phyloP scores from a whole-genome alignment of 2,113 vertebrate species.

The Pluvianellus socialis region DNA sequence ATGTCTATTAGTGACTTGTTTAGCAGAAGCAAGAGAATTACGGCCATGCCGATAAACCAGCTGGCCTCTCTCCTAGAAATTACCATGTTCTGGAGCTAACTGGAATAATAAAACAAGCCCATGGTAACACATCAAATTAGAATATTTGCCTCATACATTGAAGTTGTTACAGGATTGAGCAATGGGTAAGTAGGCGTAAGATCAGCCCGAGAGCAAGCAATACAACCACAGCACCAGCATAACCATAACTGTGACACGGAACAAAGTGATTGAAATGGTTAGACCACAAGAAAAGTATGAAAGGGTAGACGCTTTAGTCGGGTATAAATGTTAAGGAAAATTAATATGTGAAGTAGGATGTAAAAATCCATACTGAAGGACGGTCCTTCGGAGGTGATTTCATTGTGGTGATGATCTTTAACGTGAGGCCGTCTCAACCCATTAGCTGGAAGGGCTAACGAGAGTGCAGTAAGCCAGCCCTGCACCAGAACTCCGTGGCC shows the following conservation, averaged over 20 bases:
- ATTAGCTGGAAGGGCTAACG: background rate
- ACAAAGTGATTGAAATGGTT: background rate
- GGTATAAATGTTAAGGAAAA: background rate
- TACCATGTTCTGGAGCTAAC: background rate
- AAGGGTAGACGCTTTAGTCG: background rate
- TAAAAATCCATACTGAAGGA: background rate
- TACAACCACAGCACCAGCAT: background rate
- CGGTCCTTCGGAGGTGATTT: background rate
- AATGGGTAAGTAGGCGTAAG: slow-evolving; percentile 10
- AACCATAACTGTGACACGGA: background rate
- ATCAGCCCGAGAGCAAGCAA: background rate
- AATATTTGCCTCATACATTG: background rate
- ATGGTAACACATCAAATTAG: background rate
- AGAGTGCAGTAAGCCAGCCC: background rate
- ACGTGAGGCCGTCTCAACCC: accelerated
- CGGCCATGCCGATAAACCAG: background rate
- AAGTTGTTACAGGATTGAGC: background rate
- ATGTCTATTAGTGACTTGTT: background rate
- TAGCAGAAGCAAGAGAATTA: background rate
- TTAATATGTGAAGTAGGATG: background rate
- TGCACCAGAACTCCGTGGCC: background rate
- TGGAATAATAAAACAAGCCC: background rate
- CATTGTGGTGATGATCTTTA: background rate
- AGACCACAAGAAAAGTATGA: background rate
- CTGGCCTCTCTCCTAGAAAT: background rate